Evolutionary conservation across 2,888 invertebrate genomes (phyloP).

Genomic region (Campaea margaritaria): DNA sequence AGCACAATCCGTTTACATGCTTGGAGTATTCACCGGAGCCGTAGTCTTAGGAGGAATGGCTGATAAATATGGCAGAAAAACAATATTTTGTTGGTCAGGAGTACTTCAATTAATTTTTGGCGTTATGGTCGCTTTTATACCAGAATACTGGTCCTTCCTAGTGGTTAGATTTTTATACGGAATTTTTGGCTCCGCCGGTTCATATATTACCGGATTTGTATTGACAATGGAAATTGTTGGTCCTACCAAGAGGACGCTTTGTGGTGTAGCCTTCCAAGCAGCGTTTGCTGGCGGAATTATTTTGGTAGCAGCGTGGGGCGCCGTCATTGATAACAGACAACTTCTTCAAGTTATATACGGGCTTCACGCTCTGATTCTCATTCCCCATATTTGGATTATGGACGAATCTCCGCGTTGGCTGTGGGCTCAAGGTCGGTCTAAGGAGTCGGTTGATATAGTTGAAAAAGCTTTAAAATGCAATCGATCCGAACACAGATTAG

Average conservation of each 20-base stretch:
- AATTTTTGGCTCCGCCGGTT: constrained; percentile 93
- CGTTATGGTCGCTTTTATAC: constrained; percentile 90
- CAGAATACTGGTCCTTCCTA: constrained; percentile 91
- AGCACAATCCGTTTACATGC: constrained; percentile 92
- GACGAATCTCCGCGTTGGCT: constrained; percentile 96
- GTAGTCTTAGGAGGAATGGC: constrained; percentile 92
- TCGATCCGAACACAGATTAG: constrained; percentile 86
- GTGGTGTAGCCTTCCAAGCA: constrained; percentile 92
- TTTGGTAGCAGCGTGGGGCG: constrained; percentile 93
- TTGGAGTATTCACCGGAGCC: constrained; percentile 94
- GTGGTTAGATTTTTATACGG: constrained; percentile 89
- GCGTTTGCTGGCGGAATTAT: constrained; percentile 93
- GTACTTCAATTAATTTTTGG: constrained; percentile 89
- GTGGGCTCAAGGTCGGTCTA: constrained; percentile 91
- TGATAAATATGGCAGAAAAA: constrained; percentile 93
- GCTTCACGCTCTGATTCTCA: constrained; percentile 88
- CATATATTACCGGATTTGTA: constrained; percentile 88
- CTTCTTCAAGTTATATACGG: constrained; percentile 92
- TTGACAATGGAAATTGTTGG: constrained; percentile 94
- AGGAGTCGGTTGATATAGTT: constrained; percentile 90
- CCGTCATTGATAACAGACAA: constrained; percentile 89
- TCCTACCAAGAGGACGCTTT: constrained; percentile 90
- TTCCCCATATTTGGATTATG: constrained; percentile 94
- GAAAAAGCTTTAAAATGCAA: constrained; percentile 91
- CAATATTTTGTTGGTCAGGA: constrained; percentile 92